These are phyloP conservation scores for Latheticus oryzae DNA, from an alignment of 2,888 invertebrate genomes.

Conservation along the genomic window DNA sequence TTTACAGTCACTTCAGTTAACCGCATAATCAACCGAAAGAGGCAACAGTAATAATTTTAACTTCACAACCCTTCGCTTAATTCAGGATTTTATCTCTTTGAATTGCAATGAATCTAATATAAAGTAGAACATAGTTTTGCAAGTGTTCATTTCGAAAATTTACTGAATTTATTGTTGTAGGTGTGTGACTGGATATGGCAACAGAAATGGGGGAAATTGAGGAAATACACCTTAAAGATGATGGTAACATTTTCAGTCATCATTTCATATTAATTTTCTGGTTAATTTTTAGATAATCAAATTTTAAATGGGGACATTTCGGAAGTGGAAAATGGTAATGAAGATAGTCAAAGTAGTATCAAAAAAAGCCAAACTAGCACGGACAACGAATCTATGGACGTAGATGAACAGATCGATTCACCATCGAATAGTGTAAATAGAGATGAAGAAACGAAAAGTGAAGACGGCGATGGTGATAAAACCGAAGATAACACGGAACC, in stretches of 20 bases:
- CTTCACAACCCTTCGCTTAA: constrained; percentile 5
- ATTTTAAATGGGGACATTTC: constrained; percentile 61
- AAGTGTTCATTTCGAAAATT: too few relatives aligned
- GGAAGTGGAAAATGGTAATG: constrained; percentile 53
- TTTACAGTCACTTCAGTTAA: constrained; percentile 3
- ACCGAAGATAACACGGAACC: constrained; percentile 9
- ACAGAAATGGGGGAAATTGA: constrained; percentile 65
- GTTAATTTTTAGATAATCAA: constrained; percentile 46
- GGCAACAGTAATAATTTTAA: constrained; percentile 11
- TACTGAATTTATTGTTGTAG: too few relatives aligned
- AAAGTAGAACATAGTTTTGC: too few relatives aligned
- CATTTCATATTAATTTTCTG: constrained; percentile 4
- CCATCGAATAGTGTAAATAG: constrained; percentile 23
- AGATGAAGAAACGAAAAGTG: constrained; percentile 17
- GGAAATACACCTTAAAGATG: constrained; percentile 63
- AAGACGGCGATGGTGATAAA: constrained; percentile 10
- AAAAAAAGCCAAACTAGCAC: constrained; percentile 41
- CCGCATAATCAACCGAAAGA: constrained; percentile 2
- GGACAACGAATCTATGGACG: constrained; percentile 51
- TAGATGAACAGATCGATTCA: constrained; percentile 53
- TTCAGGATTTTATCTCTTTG: background rate
- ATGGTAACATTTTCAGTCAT: constrained; percentile 47
- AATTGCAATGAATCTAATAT: background rate
- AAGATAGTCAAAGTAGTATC: constrained; percentile 50
- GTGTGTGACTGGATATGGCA: constrained; percentile 60